Evolutionary conservation across 2,888 invertebrate genomes (phyloP).

Genomic region (Drosophila colorata): DNA sequence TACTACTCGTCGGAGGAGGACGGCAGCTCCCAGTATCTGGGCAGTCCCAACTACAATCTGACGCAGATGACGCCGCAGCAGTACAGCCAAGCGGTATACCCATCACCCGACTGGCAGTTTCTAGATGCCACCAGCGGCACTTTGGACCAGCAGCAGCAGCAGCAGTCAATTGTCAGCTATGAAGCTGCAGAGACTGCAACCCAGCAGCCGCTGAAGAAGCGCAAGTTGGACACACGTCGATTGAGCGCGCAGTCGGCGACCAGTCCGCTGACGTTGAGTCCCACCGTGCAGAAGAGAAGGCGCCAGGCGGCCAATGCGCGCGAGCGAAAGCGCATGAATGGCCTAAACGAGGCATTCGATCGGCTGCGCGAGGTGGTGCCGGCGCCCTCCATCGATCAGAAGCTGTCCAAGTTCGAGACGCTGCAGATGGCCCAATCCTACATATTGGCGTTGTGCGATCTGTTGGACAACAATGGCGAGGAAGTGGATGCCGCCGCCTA

Average conservation of each 20-base stretch:
- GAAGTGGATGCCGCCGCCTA: conserved; percentile 60
- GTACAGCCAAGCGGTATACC: conserved; percentile 37
- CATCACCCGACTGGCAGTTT: conserved; percentile 70
- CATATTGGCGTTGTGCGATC: conserved; percentile 89
- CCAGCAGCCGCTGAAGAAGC: conserved; percentile 30
- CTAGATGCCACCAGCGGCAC: conserved; percentile 36
- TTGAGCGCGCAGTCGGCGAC: conserved; percentile 22
- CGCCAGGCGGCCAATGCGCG: conserved; percentile 91
- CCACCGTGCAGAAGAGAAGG: conserved; percentile 87
- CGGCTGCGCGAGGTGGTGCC: conserved; percentile 90
- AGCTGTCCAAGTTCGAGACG: conserved; percentile 91
- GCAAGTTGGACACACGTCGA: conserved; percentile 23
- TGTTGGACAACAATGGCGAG: conserved; percentile 85
- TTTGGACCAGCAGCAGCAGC: conserved; percentile 20
- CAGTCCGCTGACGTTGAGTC: conserved; percentile 84
- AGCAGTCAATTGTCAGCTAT: conserved; percentile 6
- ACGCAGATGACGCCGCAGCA: conserved; percentile 28
- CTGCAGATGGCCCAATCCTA: conserved; percentile 93
- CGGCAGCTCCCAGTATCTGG: conserved; percentile 77
- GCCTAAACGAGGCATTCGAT: conserved; percentile 92
- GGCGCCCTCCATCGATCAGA: conserved; percentile 89
- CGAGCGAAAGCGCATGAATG: conserved; percentile 91
- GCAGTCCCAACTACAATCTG: conserved; percentile 78
- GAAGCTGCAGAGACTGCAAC: neutral
- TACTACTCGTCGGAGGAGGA: conserved; percentile 83